These are phyloP conservation scores for Hermatobates lingyangjiaoensis DNA, from an alignment of 1,140 invertebrate species.

Conservation along the genomic window DNA sequence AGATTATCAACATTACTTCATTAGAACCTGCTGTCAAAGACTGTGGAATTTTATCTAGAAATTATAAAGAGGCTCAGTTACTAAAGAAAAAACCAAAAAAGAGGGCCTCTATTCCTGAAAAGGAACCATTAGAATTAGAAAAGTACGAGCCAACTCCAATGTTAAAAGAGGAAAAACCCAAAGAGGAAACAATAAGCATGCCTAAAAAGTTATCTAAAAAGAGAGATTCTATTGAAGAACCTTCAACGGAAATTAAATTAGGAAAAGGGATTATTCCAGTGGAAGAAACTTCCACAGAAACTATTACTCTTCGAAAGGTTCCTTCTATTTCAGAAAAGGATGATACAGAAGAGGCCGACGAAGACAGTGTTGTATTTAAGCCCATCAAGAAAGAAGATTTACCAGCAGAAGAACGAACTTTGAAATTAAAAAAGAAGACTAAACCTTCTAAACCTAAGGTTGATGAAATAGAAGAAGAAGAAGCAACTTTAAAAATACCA, in stretches of 20 bases:
- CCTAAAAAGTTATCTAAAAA: slow-evolving; percentile 5
- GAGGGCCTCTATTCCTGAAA: slow-evolving; percentile 26
- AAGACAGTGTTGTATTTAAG: slow-evolving; percentile 16
- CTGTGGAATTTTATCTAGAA: slow-evolving; percentile 43
- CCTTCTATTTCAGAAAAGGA: too few relatives aligned
- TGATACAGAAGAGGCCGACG: slow-evolving; percentile 16
- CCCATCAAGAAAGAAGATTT: slow-evolving; percentile 10
- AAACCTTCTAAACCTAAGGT: slow-evolving; percentile 3
- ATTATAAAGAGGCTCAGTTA: slow-evolving; percentile 42
- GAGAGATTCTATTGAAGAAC: slow-evolving; percentile 11
- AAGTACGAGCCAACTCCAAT: slow-evolving; percentile 26
- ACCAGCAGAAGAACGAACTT: slow-evolving; percentile 12
- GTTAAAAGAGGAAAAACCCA: neutral
- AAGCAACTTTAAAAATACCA: neutral
- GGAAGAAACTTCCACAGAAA: slow-evolving; percentile 13
- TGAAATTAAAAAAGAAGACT: slow-evolving; percentile 10
- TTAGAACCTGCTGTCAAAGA: slow-evolving; percentile 24
- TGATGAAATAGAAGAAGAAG: slow-evolving; percentile 8
- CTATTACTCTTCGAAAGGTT: slow-evolving; percentile 17
- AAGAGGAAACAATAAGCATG: slow-evolving; percentile 8
- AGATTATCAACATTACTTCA: slow-evolving; percentile 14
- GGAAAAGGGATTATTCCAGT: slow-evolving; percentile 9
- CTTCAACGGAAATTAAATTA: slow-evolving; percentile 6
- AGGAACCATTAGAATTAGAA: slow-evolving; percentile 26
- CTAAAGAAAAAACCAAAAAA: slow-evolving; percentile 34